phyloP scores from a whole-genome alignment of 2,113 vertebrate genomes.

The Cottus gobio region DNA sequence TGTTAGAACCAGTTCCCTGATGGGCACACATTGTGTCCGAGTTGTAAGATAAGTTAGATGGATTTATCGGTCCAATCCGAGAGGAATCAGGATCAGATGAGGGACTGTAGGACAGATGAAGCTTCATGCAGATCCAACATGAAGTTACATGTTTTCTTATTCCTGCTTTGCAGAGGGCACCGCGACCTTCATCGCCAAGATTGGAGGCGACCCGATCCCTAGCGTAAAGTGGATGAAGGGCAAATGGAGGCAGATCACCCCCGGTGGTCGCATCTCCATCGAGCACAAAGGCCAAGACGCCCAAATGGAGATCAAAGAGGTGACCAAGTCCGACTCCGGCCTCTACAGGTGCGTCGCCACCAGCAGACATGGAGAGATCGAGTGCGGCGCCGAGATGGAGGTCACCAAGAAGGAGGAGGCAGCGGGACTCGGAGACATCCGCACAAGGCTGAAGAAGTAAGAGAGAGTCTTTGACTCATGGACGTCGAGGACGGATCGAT shows the following conservation, averaged over 20 bases:
- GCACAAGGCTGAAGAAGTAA: slow-evolving; percentile 94
- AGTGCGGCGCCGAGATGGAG: slow-evolving; percentile 88
- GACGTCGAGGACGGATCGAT: not conserved
- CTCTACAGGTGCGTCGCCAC: slow-evolving; percentile 93
- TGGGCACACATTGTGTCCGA: not conserved
- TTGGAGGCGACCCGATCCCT: slow-evolving; percentile 96
- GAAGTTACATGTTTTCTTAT: not conserved
- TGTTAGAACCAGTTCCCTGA: not conserved
- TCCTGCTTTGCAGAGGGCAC: slow-evolving; percentile 85
- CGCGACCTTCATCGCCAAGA: slow-evolving; percentile 94
- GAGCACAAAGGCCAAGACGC: slow-evolving; percentile 93
- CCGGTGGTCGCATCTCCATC: slow-evolving; percentile 90
- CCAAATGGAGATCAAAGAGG: slow-evolving; percentile 92
- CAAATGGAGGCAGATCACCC: slow-evolving; percentile 96
- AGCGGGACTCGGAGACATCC: slow-evolving; percentile 85
- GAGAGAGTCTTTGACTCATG: not conserved
- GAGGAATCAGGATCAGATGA: not conserved
- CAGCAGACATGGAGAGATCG: slow-evolving; percentile 95
- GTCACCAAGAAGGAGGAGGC: slow-evolving; percentile 90
- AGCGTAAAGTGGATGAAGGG: slow-evolving; percentile 98
- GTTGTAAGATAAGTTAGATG: not conserved
- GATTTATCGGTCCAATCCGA: too few relatives aligned
- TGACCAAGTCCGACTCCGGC: slow-evolving; percentile 94
- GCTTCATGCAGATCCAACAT: not conserved
- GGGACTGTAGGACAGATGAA: not conserved